These are phyloP conservation scores for Pyralis farinalis DNA, from an alignment of 2,888 invertebrate genomes.

Conservation along the genomic window DNA sequence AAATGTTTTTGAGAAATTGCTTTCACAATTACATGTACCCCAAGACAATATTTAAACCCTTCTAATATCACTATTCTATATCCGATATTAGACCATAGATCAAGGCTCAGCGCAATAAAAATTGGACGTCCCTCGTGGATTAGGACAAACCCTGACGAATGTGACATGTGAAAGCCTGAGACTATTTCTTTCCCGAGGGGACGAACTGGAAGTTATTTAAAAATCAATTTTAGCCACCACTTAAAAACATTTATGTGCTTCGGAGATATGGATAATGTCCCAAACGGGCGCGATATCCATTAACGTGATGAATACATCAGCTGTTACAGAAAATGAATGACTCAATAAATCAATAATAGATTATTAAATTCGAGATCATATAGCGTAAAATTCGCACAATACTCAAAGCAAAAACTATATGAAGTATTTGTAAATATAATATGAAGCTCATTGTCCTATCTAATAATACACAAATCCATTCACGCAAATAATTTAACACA, in stretches of 20 bases:
- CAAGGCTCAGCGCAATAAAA: slow-evolving; percentile 74
- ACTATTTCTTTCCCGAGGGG: slow-evolving; percentile 56
- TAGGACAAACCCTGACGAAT: slow-evolving; percentile 75
- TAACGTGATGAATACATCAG: slow-evolving; percentile 55
- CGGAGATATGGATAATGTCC: slow-evolving; percentile 35
- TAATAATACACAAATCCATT: slow-evolving; percentile 51
- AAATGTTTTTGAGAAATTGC: neutral
- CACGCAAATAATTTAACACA: slow-evolving; percentile 72
- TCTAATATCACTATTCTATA: slow-evolving; percentile 52
- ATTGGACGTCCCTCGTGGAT: slow-evolving; percentile 69
- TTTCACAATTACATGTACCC: slow-evolving; percentile 15
- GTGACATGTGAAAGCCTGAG: slow-evolving; percentile 69
- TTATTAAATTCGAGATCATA: slow-evolving; percentile 57
- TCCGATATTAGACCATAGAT: slow-evolving; percentile 68
- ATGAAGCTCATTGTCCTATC: slow-evolving; percentile 41
- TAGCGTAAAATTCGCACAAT: slow-evolving; percentile 63
- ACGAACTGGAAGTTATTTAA: slow-evolving; percentile 51
- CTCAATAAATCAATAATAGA: slow-evolving; percentile 59
- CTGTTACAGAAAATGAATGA: slow-evolving; percentile 51
- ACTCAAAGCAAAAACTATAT: slow-evolving; percentile 43
- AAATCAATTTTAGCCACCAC: slow-evolving; percentile 62
- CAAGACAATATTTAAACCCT: slow-evolving; percentile 47
- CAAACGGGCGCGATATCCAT: slow-evolving; percentile 39
- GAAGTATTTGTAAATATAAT: slow-evolving; percentile 38
- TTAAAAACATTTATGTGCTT: slow-evolving; percentile 39